A percentile compares a stretch with the other conserved stretches of the same genome.
These are phyloP conservation scores for Drosophila nigrodunni DNA, from an alignment of 1,140 invertebrate genomes.

Conservation along the genomic window DNA sequence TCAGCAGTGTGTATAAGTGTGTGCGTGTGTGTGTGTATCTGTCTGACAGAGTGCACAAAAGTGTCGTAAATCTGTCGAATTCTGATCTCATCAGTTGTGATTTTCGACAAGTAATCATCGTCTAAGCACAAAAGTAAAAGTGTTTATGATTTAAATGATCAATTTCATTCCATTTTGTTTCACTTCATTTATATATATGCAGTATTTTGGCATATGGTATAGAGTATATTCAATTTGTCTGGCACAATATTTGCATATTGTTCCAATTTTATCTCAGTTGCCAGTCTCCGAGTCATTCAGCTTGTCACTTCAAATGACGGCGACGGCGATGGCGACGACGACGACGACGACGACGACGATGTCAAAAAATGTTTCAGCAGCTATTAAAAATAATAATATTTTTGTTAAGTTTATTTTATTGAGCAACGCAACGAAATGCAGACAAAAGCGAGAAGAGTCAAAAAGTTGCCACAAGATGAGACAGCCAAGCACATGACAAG, in stretches of 20 bases:
- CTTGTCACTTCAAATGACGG: constrained; percentile 38
- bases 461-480: no score
- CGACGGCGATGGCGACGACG: constrained; percentile 19
- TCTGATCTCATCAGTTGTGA: constrained; percentile 5
- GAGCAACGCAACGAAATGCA: constrained; percentile 21
- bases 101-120: not conserved
- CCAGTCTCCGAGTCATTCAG: constrained; percentile 35
- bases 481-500: not conserved
- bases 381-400: constrained; percentile 75
- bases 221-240: constrained; percentile 15
- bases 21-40: not conserved
- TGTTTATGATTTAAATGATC: constrained; percentile 28
- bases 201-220: not conserved
- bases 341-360: constrained; percentile 18
- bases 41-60: no score
- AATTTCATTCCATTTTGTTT: constrained; percentile 12
- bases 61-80: not conserved
- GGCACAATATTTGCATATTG: constrained; percentile 51
- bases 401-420: constrained; percentile 65
- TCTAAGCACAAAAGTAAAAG: constrained; percentile 50
- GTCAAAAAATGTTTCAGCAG: constrained; percentile 49
- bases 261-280: constrained; percentile 68
- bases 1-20: constrained; percentile 28
- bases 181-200: constrained; percentile 4
- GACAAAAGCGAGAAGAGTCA: not conserved